phyloP scores from a whole-genome alignment of 2,888 invertebrate genomes.

The Pristionchus exspectatus region DNA sequence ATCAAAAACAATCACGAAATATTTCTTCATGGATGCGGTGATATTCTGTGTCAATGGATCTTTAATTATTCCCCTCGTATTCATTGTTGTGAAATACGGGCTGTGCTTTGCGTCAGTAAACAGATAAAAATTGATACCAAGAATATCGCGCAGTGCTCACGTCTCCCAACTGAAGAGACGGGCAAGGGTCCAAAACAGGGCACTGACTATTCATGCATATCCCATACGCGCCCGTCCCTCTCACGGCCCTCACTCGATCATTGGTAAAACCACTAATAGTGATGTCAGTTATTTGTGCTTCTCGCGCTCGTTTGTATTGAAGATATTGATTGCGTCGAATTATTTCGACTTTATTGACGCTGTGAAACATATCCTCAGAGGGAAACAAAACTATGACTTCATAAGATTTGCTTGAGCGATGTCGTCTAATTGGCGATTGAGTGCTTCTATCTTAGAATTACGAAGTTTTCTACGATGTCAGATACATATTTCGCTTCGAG shows the following conservation, averaged over 20 bases:
- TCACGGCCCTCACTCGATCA: not conserved
- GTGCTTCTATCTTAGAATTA: not conserved
- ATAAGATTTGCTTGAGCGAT: not conserved
- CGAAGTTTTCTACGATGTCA: not conserved
- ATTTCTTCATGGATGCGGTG: no score
- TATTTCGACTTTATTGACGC: not conserved
- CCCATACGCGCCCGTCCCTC: not conserved
- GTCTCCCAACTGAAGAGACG: not conserved
- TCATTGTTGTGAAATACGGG: no score
- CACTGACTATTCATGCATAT: constrained; percentile 39
- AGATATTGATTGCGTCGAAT: not conserved
- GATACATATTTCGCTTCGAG: not conserved
- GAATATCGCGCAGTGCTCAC: not conserved
- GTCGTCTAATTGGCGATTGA: not conserved
- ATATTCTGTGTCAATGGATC: no score
- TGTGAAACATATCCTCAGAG: not conserved
- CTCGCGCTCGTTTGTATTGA: not conserved
- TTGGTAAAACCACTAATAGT: not conserved
- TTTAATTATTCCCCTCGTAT: no score
- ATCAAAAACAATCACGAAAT: no score
- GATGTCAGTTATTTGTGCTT: not conserved
- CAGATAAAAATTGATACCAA: no score
- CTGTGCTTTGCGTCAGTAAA: no score
- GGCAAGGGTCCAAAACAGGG: not conserved
- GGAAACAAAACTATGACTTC: not conserved